Conservation (phyloP, 1,140 invertebrate species). For the Bradysia coprophila region DNA sequence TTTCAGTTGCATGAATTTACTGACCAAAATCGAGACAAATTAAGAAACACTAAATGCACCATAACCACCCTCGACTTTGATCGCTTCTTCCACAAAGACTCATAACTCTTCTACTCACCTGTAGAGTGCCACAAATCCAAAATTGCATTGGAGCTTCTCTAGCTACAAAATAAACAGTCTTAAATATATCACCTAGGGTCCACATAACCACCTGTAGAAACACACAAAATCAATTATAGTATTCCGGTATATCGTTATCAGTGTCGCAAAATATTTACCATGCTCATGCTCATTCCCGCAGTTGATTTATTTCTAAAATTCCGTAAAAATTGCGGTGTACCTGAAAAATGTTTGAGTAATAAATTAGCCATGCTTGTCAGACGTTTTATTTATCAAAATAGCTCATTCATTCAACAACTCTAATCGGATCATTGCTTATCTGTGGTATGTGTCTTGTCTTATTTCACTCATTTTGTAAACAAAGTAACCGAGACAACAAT, state of each 20-base stretch:
- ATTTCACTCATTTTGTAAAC: too few species aligned
- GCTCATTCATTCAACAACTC: too few species aligned
- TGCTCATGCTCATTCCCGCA: constrained; percentile 49
- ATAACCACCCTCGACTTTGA: background rate
- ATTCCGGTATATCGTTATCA: too few species aligned
- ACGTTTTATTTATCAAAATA: too few species aligned
- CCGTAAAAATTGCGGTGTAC: constrained; percentile 65
- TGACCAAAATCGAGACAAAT: background rate
- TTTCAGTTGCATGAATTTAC: background rate
- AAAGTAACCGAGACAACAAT: too few species aligned
- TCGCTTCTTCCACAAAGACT: background rate
- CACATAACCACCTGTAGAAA: too few species aligned
- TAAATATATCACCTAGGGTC: constrained; percentile 89
- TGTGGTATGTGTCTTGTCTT: too few species aligned
- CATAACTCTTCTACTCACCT: constrained; percentile 39
- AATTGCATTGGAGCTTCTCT: constrained; percentile 85
- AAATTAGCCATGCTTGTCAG: too few species aligned
- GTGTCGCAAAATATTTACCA: too few species aligned
- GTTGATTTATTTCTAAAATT: constrained; percentile 74
- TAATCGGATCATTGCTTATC: too few species aligned
- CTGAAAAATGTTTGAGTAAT: constrained; percentile 21
- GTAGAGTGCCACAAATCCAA: constrained; percentile 83
- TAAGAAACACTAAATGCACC: background rate
- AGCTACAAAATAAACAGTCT: constrained; percentile 89
- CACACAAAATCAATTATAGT: too few species aligned